A percentile compares a stretch with the other conserved stretches of the same genome.
These are phyloP conservation scores for Pectinophora gossypiella DNA, from an alignment of 1,140 invertebrate genomes.

Conservation along the genomic window DNA sequence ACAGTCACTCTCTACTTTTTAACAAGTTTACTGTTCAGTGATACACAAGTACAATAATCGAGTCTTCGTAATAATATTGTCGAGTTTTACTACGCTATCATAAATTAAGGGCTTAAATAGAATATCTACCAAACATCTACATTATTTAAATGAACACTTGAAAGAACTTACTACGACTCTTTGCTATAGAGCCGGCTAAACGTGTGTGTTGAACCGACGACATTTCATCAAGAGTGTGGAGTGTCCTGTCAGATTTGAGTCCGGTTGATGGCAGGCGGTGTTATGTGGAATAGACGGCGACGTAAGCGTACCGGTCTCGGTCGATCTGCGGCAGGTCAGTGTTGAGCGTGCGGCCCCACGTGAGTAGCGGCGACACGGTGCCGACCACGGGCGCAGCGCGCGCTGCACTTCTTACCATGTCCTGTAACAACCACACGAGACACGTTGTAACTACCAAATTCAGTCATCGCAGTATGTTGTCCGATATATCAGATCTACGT, in stretches of 20 bases:
- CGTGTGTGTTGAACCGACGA: not conserved
- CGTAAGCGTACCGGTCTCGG: conserved; percentile 52
- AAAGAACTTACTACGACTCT: not conserved
- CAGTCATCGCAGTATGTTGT: no score
- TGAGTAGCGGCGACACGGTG: conserved; percentile 65
- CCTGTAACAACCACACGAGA: conserved; percentile 35
- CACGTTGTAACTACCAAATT: no score
- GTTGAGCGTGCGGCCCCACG: conserved; percentile 67
- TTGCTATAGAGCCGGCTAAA: not conserved
- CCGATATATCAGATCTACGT: no score
- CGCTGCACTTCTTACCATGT: conserved; percentile 53
- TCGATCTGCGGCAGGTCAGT: conserved; percentile 50
- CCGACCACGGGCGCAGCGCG: conserved; percentile 67
- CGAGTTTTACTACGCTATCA: no score
- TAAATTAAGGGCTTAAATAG: not conserved
- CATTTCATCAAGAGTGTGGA: not conserved
- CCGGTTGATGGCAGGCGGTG: not conserved
- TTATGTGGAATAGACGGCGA: conserved; percentile 28
- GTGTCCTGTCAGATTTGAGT: not conserved
- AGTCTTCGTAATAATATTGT: no score
- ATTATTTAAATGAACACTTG: not conserved
- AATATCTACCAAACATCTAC: not conserved
- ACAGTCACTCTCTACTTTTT: no score
- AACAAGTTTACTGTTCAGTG: no score
- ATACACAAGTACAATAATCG: no score